Base-by-base conservation (phyloP, 2,113 vertebrate genomes). In the Lynx canadensis region DNA sequence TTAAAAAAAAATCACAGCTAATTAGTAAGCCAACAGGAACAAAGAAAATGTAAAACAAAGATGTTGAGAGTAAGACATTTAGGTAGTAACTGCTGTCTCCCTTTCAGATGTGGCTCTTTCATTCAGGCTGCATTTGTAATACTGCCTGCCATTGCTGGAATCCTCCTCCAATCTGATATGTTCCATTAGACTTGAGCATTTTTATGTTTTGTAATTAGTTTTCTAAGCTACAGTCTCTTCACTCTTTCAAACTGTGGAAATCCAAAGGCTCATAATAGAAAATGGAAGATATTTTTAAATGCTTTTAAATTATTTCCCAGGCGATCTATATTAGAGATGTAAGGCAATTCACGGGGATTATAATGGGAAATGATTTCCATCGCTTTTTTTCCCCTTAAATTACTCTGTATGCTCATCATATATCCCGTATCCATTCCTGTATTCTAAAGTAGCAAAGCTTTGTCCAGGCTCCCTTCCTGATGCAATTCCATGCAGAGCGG, bases 221-320 rank as follows among this genome's bases (percentile, higher is more conserved):
- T 98, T 98, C 98, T 98, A 98, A 98, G 98, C 97, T 98, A 98
- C 93, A 98, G 94, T 98, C 97, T 98, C 98, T 98, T 98, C 97
- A 98, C 97, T 98, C 97, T 98, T 98, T 98, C 98, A 99, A 98
- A 99, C 97, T 97, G 95, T 98, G 97, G 98, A 99, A 99, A 99
- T 98, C 98, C 98, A 98, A 99, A 98, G 97, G 95, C 99, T 99
- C 98, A 98, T 99, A 99, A 99, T 96, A 98, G 98, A 98, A 99
- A 99, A 99, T 98, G 97, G 98, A 97, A 99, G 98, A 98, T 99
- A 98, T 98, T 99, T 98, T 96, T 98, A 98, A 99, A 98, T 97
- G 98, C 97, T 98, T 99, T 99, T 98, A 99, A 99, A 99, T 99
- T 99, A 99, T 99, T 99, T 99, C 99, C 99, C 99, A 97, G 97